These are phyloP conservation scores for Anolis apletophallus DNA, from an alignment of 2,797 vertebrate species.

Conservation along the genomic window DNA sequence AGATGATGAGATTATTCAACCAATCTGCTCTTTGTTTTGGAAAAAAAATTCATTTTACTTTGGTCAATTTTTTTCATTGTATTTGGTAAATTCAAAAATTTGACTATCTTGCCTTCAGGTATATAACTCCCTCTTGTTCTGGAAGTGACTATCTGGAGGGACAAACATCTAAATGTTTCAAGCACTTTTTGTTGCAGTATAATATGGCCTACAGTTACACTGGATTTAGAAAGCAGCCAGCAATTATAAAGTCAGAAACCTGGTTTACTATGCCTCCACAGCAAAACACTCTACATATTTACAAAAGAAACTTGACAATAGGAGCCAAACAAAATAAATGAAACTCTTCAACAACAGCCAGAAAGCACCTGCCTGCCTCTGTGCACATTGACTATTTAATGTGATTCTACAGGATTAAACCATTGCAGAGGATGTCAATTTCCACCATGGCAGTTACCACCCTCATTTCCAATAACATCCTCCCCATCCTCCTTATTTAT, in stretches of 20 bases:
- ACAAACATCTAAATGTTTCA: slow-evolving; percentile 8
- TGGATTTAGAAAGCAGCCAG: slow-evolving; percentile 7
- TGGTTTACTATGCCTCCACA: not conserved
- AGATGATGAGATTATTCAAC: not conserved
- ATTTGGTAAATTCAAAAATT: not conserved
- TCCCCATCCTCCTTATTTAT: no score
- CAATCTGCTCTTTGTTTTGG: not conserved
- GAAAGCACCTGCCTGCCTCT: not conserved
- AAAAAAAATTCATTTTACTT: not conserved
- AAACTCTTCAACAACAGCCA: not conserved
- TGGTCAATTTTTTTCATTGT: not conserved
- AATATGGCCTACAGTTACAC: not conserved
- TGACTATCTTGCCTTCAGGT: not conserved
- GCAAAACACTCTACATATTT: not conserved
- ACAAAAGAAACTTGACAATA: slow-evolving; percentile 3
- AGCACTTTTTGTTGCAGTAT: not conserved
- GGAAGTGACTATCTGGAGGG: not conserved
- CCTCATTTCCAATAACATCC: not conserved
- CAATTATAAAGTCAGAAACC: not conserved
- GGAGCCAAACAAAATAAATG: not conserved
- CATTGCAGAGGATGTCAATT: not conserved
- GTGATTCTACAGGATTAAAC: not conserved
- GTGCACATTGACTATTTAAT: no score
- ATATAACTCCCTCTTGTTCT: not conserved
- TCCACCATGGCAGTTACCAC: not conserved